phyloP scores from a whole-genome alignment of 2,888 invertebrate species.

The Perizoma flavofasciatum region DNA sequence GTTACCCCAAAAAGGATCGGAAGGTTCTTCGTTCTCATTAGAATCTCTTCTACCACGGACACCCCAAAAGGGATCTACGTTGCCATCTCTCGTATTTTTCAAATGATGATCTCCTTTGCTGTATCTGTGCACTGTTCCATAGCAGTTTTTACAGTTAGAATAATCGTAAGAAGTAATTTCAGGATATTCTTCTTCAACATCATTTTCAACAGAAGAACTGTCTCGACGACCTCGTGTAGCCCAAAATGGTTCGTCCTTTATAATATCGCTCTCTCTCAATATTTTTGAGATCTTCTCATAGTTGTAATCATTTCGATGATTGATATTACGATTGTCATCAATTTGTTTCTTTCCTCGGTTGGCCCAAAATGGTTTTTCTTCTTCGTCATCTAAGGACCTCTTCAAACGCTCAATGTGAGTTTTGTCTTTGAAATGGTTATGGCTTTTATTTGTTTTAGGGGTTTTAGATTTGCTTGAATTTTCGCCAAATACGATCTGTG shows the following conservation, averaged over 20 bases:
- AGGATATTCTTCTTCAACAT: conserved; percentile 41
- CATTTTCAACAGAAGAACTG: conserved; percentile 51
- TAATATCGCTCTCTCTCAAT: conserved; percentile 40
- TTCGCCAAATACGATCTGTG: conserved; percentile 57
- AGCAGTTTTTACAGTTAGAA: conserved; percentile 48
- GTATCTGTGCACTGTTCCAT: conserved; percentile 35
- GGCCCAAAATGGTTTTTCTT: conserved; percentile 57
- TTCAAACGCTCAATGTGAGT: conserved; percentile 54
- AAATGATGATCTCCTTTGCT: conserved; percentile 24
- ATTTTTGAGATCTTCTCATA: conserved; percentile 40
- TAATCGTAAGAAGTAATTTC: conserved; percentile 24
- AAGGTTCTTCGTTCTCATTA: conserved; percentile 29
- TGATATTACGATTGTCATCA: conserved; percentile 32
- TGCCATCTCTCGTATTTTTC: conserved; percentile 48
- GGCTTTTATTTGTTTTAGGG: conserved; percentile 49
- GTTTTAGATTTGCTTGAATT: conserved; percentile 54
- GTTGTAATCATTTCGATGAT: conserved; percentile 36
- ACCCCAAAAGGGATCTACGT: conserved; percentile 59
- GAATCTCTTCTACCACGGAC: conserved; percentile 49
- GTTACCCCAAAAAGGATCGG: conserved; percentile 64
- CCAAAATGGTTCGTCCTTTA: conserved; percentile 70
- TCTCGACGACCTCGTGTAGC: conserved; percentile 67
- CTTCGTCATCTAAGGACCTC: conserved; percentile 57
- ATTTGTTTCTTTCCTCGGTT: conserved; percentile 55
- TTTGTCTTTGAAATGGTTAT: conserved; percentile 48